phyloP scores from a whole-genome alignment of 2,888 invertebrate species.

The Hypercompe scribonia region DNA sequence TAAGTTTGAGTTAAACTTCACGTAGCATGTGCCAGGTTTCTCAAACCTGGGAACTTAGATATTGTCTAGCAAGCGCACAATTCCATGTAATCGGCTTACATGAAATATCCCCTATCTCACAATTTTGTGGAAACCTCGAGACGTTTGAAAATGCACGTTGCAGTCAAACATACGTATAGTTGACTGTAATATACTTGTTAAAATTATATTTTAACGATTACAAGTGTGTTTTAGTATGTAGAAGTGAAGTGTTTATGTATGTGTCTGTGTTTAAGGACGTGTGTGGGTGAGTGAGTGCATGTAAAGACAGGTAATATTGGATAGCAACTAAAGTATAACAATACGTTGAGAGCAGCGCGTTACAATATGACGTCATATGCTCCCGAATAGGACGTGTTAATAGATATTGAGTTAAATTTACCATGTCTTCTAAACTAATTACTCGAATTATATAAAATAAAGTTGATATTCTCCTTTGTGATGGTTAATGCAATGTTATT shows the following conservation, averaged over 20 bases:
- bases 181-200: neutral
- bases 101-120: neutral
- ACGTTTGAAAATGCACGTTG: neutral
- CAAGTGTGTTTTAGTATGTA: neutral
- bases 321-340: too few species aligned
- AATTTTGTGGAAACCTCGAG: neutral
- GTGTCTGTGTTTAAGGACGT: too few species aligned
- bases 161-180: neutral
- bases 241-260: neutral
- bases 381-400: too few species aligned
- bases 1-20: neutral
- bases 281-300: too few species aligned
- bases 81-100: neutral
- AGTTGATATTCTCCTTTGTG: too few species aligned
- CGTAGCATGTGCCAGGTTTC: neutral
- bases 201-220: neutral
- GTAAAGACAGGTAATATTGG: too few species aligned
- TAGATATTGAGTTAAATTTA: too few species aligned
- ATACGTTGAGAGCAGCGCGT: too few species aligned
- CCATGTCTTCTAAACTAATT: too few species aligned
- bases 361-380: too few species aligned
- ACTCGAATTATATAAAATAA: too few species aligned
- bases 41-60: conserved; percentile 4
- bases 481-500: too few species aligned
- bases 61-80: neutral